phyloP scores from a whole-genome alignment of 2,113 vertebrate species.

The Rhinolophus ferrumequinum region DNA sequence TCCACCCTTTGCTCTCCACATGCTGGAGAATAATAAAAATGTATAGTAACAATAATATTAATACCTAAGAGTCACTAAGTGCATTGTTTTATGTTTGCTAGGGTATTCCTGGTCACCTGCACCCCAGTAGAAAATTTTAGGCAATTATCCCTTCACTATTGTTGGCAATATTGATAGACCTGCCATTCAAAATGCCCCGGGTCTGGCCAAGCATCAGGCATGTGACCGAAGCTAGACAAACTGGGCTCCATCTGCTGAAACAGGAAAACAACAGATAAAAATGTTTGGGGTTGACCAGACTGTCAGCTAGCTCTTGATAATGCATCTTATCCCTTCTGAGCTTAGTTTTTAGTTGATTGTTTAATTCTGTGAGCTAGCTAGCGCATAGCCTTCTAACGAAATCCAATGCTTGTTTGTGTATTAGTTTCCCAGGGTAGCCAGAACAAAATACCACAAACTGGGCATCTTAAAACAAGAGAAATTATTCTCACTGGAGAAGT shows the following conservation, averaged over 20 bases:
- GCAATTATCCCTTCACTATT: not conserved
- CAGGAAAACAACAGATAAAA: not conserved
- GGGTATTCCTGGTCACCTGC: not conserved
- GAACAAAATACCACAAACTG: not conserved
- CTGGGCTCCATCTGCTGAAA: not conserved
- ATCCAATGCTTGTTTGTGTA: not conserved
- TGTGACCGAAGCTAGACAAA: not conserved
- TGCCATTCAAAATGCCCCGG: not conserved
- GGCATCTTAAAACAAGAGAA: not conserved
- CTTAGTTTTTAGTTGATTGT: not conserved
- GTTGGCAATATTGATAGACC: not conserved
- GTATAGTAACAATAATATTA: not conserved
- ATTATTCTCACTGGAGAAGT: not conserved
- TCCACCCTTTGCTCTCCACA: not conserved
- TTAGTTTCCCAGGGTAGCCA: not conserved
- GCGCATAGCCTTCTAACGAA: not conserved
- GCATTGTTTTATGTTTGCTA: not conserved
- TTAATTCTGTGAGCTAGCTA: not conserved
- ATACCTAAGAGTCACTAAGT: not conserved
- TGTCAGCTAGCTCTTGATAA: not conserved
- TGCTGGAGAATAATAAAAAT: not conserved
- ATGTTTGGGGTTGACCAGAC: not conserved
- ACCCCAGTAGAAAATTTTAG: not conserved
- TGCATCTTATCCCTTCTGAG: not conserved
- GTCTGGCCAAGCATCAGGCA: not conserved